Evolutionary conservation across 2,888 invertebrate genomes (phyloP).

Genomic region (Athetis lepigone): DNA sequence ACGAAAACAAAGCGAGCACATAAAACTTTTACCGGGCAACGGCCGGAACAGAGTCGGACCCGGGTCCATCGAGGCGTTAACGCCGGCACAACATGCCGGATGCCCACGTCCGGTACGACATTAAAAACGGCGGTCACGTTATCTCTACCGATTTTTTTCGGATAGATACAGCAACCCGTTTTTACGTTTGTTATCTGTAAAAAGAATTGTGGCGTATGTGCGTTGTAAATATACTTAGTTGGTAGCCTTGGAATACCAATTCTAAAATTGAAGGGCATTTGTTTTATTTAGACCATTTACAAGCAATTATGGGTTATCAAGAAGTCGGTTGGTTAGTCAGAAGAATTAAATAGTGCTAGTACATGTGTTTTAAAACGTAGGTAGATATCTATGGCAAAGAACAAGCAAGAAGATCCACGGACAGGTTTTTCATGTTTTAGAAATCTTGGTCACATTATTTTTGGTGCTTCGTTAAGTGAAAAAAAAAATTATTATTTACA

Average conservation of each 20-base stretch:
- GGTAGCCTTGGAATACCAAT: not conserved
- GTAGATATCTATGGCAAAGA: too few species aligned
- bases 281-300: too few species aligned
- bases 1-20: conserved; percentile 52
- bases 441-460: too few species aligned
- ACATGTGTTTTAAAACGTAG: too few species aligned
- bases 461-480: too few species aligned
- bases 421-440: too few species aligned
- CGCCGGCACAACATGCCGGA: conserved; percentile 63
- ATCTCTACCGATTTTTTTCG: conserved; percentile 64
- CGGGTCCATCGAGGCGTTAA: conserved; percentile 63
- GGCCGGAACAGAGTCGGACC: conserved; percentile 59
- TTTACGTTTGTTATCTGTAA: conserved; percentile 44
- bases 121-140: conserved; percentile 64
- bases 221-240: not conserved
- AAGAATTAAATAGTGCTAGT: too few species aligned
- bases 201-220: conserved; percentile 9
- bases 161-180: conserved; percentile 52
- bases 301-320: too few species aligned
- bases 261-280: too few species aligned
- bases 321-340: too few species aligned
- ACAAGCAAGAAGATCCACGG: too few species aligned
- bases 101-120: conserved; percentile 64
- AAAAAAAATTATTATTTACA: too few species aligned
- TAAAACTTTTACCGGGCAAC: conserved; percentile 60